phyloP scores from a whole-genome alignment of 2,797 vertebrate species.

The Hydrolagus colliei region DNA sequence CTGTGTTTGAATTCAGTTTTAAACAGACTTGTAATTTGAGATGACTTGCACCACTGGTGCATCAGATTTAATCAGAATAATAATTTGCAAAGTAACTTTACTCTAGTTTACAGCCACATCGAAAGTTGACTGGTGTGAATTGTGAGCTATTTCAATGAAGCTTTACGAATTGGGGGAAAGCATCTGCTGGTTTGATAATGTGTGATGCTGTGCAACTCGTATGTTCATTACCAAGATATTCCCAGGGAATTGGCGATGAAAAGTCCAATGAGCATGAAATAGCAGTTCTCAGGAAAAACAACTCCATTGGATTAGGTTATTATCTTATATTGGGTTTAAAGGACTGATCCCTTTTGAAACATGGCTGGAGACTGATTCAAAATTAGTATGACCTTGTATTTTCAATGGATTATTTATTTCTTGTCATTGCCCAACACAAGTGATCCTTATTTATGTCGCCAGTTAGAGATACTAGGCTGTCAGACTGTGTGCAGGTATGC shows the following conservation, averaged over 20 bases:
- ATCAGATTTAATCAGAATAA: constrained; percentile 27
- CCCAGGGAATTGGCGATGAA: background rate
- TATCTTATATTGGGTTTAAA: too few relatives aligned
- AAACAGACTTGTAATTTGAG: constrained; percentile 21
- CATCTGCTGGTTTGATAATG: background rate
- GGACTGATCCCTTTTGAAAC: background rate
- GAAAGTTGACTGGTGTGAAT: background rate
- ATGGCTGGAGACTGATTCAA: background rate
- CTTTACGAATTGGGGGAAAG: background rate
- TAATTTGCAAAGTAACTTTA: constrained; percentile 25
- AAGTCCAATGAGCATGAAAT: background rate
- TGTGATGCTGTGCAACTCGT: background rate
- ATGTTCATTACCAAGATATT: background rate
- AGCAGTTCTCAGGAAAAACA: background rate
- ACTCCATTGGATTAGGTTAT: background rate
- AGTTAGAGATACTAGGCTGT: too few relatives aligned
- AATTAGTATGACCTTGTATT: too few relatives aligned
- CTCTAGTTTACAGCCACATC: background rate
- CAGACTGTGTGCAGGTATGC: too few relatives aligned
- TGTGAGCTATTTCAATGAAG: background rate
- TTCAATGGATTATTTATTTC: too few relatives aligned
- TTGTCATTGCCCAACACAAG: too few relatives aligned
- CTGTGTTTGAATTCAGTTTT: background rate
- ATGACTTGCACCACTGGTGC: constrained; percentile 21
- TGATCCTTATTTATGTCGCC: too few relatives aligned